Percentiles rank a stretch among this genome's conserved stretches.
These are phyloP conservation scores for Hipposideros larvatus DNA, from an alignment of 2,797 vertebrate genomes.

Conservation along the genomic window DNA sequence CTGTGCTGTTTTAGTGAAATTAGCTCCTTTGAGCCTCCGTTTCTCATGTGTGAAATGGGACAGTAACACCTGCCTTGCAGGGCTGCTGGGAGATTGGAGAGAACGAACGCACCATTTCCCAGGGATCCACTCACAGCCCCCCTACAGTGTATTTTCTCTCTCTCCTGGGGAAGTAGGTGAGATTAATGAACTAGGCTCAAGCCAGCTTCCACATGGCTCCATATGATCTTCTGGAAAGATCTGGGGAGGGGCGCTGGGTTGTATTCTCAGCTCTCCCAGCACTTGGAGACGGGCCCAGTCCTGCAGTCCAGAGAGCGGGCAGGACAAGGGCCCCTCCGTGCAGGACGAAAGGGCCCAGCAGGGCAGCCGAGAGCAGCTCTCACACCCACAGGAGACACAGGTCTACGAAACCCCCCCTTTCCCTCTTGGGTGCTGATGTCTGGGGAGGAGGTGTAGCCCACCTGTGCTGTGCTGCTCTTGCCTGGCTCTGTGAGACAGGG, in stretches of 20 bases:
- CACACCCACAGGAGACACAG: not conserved
- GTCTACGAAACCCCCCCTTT: not conserved
- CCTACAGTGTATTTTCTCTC: not conserved
- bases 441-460: not conserved
- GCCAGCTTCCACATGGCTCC: not conserved
- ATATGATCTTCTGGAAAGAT: not conserved
- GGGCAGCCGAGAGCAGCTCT: not conserved
- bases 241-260: not conserved
- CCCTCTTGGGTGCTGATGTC: not conserved
- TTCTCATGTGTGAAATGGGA: not conserved
- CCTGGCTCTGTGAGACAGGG: not conserved
- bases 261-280: not conserved
- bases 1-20: not conserved
- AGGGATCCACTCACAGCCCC: not conserved
- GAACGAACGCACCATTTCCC: not conserved
- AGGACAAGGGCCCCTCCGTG: not conserved
- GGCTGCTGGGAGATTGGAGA: not conserved
- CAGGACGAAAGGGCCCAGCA: not conserved
- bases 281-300: too few relatives aligned
- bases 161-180: not conserved
- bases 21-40: not conserved
- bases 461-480: not conserved
- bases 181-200: not conserved
- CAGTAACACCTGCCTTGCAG: not conserved
- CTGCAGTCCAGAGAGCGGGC: not conserved